These are phyloP conservation scores for Meteorus cinctellus DNA, from an alignment of 2,888 invertebrate genomes.

Conservation along the genomic window DNA sequence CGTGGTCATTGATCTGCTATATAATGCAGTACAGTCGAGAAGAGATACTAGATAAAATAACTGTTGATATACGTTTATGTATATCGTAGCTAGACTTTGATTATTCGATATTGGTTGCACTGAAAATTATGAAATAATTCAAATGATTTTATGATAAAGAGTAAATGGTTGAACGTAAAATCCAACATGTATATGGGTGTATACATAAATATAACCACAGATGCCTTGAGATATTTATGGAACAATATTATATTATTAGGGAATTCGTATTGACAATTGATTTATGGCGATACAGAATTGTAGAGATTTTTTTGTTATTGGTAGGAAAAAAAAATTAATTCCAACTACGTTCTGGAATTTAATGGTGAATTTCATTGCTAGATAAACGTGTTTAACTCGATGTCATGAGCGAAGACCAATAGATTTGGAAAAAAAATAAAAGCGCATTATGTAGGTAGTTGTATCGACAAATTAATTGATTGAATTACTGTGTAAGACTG, in stretches of 20 bases:
- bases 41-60: not conserved
- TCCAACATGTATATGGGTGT: not conserved
- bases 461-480: not conserved
- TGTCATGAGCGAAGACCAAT: not conserved
- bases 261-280: not conserved
- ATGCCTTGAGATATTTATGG: not conserved
- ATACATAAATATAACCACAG: not conserved
- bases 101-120: not conserved
- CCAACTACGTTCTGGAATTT: not conserved
- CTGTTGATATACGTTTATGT: slow-evolving; percentile 3
- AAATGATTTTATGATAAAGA: slow-evolving; percentile 2
- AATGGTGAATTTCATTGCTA: not conserved
- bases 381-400: not conserved
- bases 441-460: not conserved
- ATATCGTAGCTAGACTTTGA: not conserved
- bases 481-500: not conserved
- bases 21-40: not conserved
- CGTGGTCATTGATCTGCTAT: slow-evolving; percentile 12
- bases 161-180: not conserved
- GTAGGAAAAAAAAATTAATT: not conserved
- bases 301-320: not conserved
- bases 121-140: not conserved
- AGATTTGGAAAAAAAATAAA: not conserved
- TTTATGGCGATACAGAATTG: not conserved
- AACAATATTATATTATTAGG: not conserved